Evolutionary conservation across 2,113 vertebrate genomes (phyloP), one percentile per base, ranked within the genome.

Genomic region (Mionectes macconnelli): DNA sequence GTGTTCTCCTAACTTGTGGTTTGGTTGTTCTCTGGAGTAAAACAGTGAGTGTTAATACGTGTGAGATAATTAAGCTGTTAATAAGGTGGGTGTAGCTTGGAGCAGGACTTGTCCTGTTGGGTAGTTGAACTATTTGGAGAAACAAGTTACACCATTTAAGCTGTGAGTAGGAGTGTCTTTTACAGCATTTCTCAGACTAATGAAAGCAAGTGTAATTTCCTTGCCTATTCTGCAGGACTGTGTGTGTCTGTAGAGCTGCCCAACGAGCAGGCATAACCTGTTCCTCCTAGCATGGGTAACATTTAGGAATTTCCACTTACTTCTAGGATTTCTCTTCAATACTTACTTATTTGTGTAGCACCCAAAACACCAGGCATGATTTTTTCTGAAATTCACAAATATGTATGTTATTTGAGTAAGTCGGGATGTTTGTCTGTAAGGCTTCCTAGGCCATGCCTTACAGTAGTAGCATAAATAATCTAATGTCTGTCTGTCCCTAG

Each of bases 141-240:
- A 77, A 70, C 63, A 63, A 88, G 73, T 93, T 81, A 52, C 24
- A n/a, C 75, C 62, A 31, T 97, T 66, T 55, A 39, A 81, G 33
- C 24, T 86, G 45, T 55, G 68, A 87, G 62, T 83, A 47, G 90
- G 85, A 92, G 75, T 74, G 72, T 57, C 72, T 96, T 91, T 83
- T 81, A 50, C 16, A 80, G 47, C 2, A 1, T 83, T 95, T 94
- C 79, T 94, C 80, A 50, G 45, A 37, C 35, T 92, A 62, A 80
- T 77, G 70, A 92, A 75, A 69, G 4, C 39, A 60, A 45, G 50
- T 63, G n/a, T 94, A 10, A 74, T 95, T 97, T 95, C 64, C 63
- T 57, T 73, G 55, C 25, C 8, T 88, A 9, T 93, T 80, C 68
- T 94, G 37, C 70, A 63, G 50, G 52, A 35, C 21, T 0, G 0